Percentiles rank a stretch among this genome's conserved stretches.
These are phyloP conservation scores for Chrysocyon brachyurus DNA, from an alignment of 2,797 vertebrate genomes.

Conservation along the genomic window DNA sequence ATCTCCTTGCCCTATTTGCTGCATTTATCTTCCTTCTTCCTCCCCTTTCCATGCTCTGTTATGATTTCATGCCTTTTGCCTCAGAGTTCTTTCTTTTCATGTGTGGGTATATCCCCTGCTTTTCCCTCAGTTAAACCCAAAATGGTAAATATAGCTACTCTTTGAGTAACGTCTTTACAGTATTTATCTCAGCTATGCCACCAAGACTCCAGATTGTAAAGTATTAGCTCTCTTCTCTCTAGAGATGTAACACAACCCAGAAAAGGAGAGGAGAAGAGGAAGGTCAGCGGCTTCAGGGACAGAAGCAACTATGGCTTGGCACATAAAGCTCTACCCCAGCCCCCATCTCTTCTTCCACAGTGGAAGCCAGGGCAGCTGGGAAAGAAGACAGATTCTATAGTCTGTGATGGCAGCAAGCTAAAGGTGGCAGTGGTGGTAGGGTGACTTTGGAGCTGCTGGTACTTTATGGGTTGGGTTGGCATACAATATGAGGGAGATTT, in stretches of 20 bases:
- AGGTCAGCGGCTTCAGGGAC: not conserved
- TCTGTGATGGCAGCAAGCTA: not conserved
- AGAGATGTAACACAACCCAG: not conserved
- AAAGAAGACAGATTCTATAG: not conserved
- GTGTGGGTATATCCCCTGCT: not conserved
- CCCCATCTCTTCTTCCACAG: not conserved
- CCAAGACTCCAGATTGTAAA: conserved; percentile 13
- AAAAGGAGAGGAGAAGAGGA: not conserved
- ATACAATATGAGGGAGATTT: not conserved
- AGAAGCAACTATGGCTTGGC: not conserved
- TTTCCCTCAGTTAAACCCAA: not conserved
- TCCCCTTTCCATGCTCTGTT: not conserved
- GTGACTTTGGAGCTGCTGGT: not conserved
- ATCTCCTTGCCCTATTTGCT: not conserved
- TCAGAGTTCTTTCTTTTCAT: conserved; percentile 33
- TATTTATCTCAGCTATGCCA: conserved; percentile 30
- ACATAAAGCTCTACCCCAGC: not conserved
- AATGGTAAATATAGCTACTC: not conserved
- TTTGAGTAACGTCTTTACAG: not conserved
- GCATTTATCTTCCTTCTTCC: not conserved
- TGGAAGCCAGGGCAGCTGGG: not conserved
- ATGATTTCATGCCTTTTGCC: conserved; percentile 8
- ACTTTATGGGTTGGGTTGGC: not conserved
- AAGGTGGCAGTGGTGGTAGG: not conserved
- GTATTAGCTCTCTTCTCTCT: conserved; percentile 17